Percentiles rank a stretch among this genome's conserved stretches.
phyloP scores from a whole-genome alignment of 2,797 vertebrate genomes.

The Pipistrellus pygmaeus region DNA sequence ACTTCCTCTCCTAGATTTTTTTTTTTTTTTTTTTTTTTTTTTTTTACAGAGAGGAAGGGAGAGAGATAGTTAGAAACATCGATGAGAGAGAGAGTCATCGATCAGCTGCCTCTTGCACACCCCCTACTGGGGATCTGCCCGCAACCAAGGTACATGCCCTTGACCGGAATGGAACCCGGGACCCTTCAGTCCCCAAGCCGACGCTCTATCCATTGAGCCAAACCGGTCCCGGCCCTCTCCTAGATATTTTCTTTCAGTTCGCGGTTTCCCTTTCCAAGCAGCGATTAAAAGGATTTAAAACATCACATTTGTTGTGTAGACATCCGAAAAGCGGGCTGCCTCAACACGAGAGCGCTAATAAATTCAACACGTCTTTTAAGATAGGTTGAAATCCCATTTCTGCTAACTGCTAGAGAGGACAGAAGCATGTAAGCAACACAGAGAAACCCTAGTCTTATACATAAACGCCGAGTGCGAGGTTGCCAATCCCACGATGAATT shows the following conservation, averaged over 20 bases:
- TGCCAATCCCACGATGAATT: slow-evolving; percentile 57
- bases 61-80: too few relatives aligned
- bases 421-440: background rate
- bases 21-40: background rate
- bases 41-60: too few relatives aligned
- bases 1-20: slow-evolving; percentile 30
- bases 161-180: too few relatives aligned
- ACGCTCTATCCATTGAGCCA: too few relatives aligned
- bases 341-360: background rate
- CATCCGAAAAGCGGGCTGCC: slow-evolving; percentile 14
- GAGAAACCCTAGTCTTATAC: background rate
- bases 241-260: slow-evolving; percentile 51
- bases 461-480: background rate
- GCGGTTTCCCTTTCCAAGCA: slow-evolving; percentile 32
- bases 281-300: slow-evolving; percentile 7
- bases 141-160: too few relatives aligned
- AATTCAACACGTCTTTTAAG: slow-evolving; percentile 32
- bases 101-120: too few relatives aligned
- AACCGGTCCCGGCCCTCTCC: background rate
- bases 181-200: too few relatives aligned
- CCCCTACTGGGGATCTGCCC: too few relatives aligned
- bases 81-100: too few relatives aligned
- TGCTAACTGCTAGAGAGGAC: background rate
- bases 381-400: background rate
- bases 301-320: background rate